Base-by-base conservation (phyloP, 1,140 invertebrate species). In the Heterodera carotae region DNA sequence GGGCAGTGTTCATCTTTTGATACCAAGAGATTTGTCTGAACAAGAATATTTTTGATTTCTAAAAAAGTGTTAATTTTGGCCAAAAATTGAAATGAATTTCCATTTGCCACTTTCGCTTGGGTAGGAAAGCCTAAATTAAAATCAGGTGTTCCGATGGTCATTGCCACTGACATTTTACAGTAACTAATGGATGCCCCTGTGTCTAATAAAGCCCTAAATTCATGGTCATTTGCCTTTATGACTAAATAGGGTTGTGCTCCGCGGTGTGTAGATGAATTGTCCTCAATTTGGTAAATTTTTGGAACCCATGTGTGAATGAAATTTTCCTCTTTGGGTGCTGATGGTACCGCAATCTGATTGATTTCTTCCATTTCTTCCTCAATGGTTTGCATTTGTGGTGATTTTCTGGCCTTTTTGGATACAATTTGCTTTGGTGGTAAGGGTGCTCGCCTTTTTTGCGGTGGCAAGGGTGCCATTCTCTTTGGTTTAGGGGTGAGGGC, bases 101-200 rank as follows among this genome's bases (percentile, higher is more conserved):
- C 33, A 6, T 33, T 66, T 7, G 62, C 62, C 0, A 66, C 62
- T 66, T 31, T 33, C 18, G 62, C 62, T 66, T 66, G 27, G 1
- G 33, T 66, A 18, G 12, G 12, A 10, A 18, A 18, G 27, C 33
- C 27, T 33, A 66, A 66, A 18, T 66, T 33, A 12, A 66, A 66
- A 12, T 66, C 62, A 0, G 33, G 27, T 10, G 8, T 4, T 6
- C 62, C 62, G 27, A 66, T 31, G 8, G 8, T 66, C 27, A 31
- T 66, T 66, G 62, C 62, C 6, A 66, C 62, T 6, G 62, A 66
- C 33, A 31, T 66, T 18, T 18, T 66, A 33, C 62, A 66, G 33
- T 66, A 66, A 12, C 62, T 66, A 6, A 66, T 18, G 33, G 62
- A 66, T 29, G 62, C 62, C 0, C 62, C 62, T 0, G 62, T 31